Conservation (phyloP, 2,797 vertebrate species). For the Lindbergichthys nudifrons region DNA sequence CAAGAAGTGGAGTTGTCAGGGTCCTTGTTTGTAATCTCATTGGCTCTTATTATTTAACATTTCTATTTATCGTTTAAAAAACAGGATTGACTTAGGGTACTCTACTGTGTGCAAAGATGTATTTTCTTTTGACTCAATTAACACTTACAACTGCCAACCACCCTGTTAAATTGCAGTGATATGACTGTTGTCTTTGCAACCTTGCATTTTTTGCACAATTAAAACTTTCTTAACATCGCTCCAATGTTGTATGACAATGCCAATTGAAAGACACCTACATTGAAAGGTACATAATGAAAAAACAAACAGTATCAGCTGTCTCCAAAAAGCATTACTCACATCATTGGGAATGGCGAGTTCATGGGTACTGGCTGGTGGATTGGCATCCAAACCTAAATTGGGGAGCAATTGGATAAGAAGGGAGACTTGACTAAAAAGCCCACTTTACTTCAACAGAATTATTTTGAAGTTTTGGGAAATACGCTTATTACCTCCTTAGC, state of each 20-base stretch:
- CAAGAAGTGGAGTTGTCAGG: constrained; percentile 9
- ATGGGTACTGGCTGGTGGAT: constrained; percentile 97
- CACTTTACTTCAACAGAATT: constrained; percentile 4
- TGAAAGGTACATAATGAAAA: background rate
- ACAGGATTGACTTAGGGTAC: background rate
- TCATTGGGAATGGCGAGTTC: constrained; percentile 99
- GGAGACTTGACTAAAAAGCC: constrained; percentile 22
- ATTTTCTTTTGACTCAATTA: constrained; percentile 16
- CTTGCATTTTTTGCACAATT: background rate
- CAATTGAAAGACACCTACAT: background rate
- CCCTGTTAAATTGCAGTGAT: background rate
- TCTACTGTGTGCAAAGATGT: background rate
- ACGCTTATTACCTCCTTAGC: background rate
- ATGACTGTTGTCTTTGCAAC: too few relatives aligned
- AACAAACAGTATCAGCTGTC: background rate
- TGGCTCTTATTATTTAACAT: background rate
- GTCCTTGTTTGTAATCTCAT: constrained; percentile 13
- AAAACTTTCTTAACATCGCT: background rate
- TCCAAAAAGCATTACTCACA: constrained; percentile 87
- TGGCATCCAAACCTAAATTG: constrained; percentile 95
- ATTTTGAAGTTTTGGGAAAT: constrained; percentile 9
- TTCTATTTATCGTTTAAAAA: background rate
- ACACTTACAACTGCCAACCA: background rate
- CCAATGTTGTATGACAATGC: background rate
- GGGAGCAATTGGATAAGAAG: constrained; percentile 46